Evolutionary conservation across 2,888 invertebrate species (phyloP).

Genomic region (Cremastobaeus sp.): DNA sequence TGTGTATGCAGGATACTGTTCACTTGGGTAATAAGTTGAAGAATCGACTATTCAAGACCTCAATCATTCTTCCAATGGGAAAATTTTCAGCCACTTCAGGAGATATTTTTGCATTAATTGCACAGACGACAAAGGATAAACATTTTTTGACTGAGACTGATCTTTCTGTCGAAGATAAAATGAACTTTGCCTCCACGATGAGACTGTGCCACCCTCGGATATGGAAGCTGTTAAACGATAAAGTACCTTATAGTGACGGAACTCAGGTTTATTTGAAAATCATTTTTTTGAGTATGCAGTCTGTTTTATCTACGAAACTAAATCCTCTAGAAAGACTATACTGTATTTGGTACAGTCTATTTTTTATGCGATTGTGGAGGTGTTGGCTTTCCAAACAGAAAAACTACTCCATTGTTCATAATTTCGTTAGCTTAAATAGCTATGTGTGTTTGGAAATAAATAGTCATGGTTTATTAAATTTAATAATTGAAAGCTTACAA

Average conservation of each 20-base stretch:
- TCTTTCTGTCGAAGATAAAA: no score
- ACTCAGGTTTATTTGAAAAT: conserved; percentile 63
- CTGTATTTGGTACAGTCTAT: conserved; percentile 61
- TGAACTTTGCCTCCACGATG: no score
- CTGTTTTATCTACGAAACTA: conserved; percentile 41
- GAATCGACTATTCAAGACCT: conserved; percentile 61
- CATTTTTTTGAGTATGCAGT: conserved; percentile 54
- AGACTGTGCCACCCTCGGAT: no score
- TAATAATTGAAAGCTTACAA: conserved; percentile 4
- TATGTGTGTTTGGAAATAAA: conserved; percentile 31
- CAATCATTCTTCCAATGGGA: conserved; percentile 61
- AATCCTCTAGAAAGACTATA: conserved; percentile 51
- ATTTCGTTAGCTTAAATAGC: conserved; percentile 58
- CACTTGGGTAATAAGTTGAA: conserved; percentile 65
- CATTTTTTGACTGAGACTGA: no score
- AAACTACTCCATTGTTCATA: conserved; percentile 57
- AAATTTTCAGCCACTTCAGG: conserved; percentile 57
- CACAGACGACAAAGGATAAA: conserved; percentile 6
- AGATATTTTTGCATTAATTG: conserved; percentile 44
- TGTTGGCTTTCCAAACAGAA: conserved; percentile 55
- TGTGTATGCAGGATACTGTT: conserved; percentile 59
- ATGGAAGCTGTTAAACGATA: conserved; percentile 47
- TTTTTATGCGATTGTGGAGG: conserved; percentile 59
- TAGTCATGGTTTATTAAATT: conserved; percentile 21
- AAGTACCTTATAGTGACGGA: conserved; percentile 61